These are phyloP conservation scores for Papilio protenor DNA, from an alignment of 2,888 invertebrate genomes.

Conservation along the genomic window DNA sequence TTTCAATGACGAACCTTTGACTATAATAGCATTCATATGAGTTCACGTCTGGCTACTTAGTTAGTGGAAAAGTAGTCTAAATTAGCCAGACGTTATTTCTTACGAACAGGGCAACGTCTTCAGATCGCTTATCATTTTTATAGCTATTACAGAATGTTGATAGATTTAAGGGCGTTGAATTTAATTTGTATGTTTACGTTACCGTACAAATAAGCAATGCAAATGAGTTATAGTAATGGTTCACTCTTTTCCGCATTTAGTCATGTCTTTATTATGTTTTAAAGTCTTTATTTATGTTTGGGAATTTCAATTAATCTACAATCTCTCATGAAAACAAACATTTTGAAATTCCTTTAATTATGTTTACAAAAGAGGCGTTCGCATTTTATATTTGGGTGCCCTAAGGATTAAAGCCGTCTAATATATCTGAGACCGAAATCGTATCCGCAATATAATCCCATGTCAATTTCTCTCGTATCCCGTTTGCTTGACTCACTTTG, in stretches of 20 bases:
- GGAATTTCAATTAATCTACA: not conserved
- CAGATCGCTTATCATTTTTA: constrained; percentile 40
- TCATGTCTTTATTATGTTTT: not conserved
- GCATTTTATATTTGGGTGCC: not conserved
- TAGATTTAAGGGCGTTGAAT: constrained; percentile 28
- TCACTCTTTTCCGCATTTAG: not conserved
- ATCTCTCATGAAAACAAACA: not conserved
- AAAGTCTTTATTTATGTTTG: constrained; percentile 11
- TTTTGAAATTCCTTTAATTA: not conserved
- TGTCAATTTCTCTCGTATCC: constrained; percentile 2
- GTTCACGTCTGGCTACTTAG: not conserved
- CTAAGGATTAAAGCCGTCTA: not conserved
- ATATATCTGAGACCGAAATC: not conserved
- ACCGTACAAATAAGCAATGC: constrained; percentile 15
- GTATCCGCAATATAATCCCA: not conserved
- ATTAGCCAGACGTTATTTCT: constrained; percentile 55
- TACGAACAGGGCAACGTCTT: constrained; percentile 54
- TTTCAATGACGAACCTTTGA: not conserved
- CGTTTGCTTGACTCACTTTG: constrained; percentile 10
- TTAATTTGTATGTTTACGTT: constrained; percentile 14
- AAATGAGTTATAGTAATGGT: constrained; percentile 10
- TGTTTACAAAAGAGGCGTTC: not conserved
- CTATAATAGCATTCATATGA: not conserved
- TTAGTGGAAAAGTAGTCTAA: not conserved
- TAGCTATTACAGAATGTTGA: constrained; percentile 44